Conservation (phyloP, 2,888 invertebrate species). For the Acleris laterana region DNA sequence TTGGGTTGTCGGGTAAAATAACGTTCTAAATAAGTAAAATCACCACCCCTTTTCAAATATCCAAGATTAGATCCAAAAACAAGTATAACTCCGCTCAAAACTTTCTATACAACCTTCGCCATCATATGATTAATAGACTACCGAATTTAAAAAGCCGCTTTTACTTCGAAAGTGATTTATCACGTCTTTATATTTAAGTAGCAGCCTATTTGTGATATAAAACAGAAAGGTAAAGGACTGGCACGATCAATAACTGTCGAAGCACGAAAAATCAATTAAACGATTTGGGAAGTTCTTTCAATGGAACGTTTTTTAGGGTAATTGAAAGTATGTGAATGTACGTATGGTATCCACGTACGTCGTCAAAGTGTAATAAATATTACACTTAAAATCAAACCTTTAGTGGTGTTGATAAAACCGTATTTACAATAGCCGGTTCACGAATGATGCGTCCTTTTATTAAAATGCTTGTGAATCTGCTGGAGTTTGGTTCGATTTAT, state of each 20-base stretch:
- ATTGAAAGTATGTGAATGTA: constrained; percentile 28
- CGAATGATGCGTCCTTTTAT: no score
- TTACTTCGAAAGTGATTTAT: constrained; percentile 73
- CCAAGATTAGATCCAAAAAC: constrained; percentile 23
- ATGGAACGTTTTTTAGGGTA: constrained; percentile 52
- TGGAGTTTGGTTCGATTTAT: constrained; percentile 1
- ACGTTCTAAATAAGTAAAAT: constrained; percentile 7
- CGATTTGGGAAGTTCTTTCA: constrained; percentile 67
- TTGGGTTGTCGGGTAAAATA: neutral
- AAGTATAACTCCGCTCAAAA: constrained; percentile 36
- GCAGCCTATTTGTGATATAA: constrained; percentile 64
- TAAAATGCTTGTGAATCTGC: no score
- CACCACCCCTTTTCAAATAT: constrained; percentile 10
- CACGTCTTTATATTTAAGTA: constrained; percentile 57
- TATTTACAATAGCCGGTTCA: no score
- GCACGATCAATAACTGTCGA: constrained; percentile 77
- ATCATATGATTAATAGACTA: constrained; percentile 70
- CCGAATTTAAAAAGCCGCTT: constrained; percentile 69
- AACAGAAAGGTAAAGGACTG: constrained; percentile 72
- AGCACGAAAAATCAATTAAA: constrained; percentile 77
- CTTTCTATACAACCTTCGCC: constrained; percentile 57
- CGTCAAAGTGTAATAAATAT: no score
- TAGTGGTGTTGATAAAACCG: neutral
- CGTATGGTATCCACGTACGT: neutral
- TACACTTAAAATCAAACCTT: neutral